Evolutionary conservation across 2,888 invertebrate species (phyloP), one percentile per base, ranked within the genome.

Genomic region (Cheilosia grossa): DNA sequence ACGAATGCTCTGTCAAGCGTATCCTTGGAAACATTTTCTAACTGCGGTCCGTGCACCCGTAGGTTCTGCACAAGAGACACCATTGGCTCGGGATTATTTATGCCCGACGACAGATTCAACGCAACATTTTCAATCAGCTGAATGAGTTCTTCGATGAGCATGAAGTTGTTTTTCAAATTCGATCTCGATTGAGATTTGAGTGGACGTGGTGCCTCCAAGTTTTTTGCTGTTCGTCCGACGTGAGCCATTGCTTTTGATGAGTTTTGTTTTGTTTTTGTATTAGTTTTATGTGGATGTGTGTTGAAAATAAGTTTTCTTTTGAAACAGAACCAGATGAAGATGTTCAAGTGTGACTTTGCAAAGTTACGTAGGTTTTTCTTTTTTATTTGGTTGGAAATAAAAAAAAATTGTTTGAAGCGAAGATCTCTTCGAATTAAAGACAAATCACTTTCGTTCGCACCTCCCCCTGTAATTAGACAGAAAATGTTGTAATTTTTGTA

Each of bases 1-100:
- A 96, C 95, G 93, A 97, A 97, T 89, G 95, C 95, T 88, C 95
- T 94, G 92, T 97, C 97, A 88, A 97, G 93, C 90, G 96, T 96
- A 92, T 97, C 97, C 93, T 96, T 96, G 89, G 96, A 97, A 87
- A 96, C 93, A 88, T 95, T 93, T 93, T 97, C 97, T 89, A 97
- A 93, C 91, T 96, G 96, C 88, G 95, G 95, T 86, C 97, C 95
- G 91, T 95, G 95, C 51, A 95, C 94, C 91, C 97, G 97, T 87
- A 97, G 93, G 91, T 96, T 96, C 90, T 96, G 95, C 91, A 96
- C 95, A 93, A 97, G 94, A 89, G 95, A 94, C 77, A 95, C 94
- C 89, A 97, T 95, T 90, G 95, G 95, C 90, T 95, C 94, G 89
- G 95, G 95, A 92, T 94, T 95, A 90, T 95, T 95, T 27, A 91